Evolutionary conservation across 2,888 invertebrate species (phyloP), one percentile per base, ranked within the genome.

Genomic region (Callosobruchus maculatus): DNA sequence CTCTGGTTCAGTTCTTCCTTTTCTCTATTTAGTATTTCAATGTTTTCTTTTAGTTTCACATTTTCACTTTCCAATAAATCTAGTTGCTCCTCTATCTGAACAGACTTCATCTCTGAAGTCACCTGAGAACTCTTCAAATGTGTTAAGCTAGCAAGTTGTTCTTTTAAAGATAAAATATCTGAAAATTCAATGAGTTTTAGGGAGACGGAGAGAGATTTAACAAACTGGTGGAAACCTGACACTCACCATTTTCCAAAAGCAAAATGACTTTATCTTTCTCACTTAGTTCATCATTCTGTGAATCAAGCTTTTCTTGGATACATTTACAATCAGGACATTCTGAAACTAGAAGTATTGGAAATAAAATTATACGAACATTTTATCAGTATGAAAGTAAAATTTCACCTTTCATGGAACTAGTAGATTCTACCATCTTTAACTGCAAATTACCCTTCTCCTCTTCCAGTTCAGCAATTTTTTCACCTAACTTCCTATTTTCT

Each of bases 361-460:
- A 67, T 71, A 20, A 66, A 21, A 71, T 20, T 30, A 71, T 2
- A 68, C 1, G 1, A 5, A n/a, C 22, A 68, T 67, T 30, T 22
- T 72, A 72, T n/a, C n/a, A n/a, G n/a, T n/a, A n/a, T n/a, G n/a
- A 21, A 68, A 72, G 26, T 7, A 26, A 26, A n/a, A 71, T 71
- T 75, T 71, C 77, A 75, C 80, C 80, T 80, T 79, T 81, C 7
- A 74, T 74, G 68, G 78, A 79, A 31, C 76, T 77, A 72, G 79
- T 77, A 87, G 93, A 92, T 88, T 95, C 94, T 81, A 95, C 93
- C 85, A 95, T 90, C 88, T 93, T 93, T 84, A 96, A 89, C 88
- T 96, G 95, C 84, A 97, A 91, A 88, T 95, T 95, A 82, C 96
- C 96, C 88, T 96, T 97, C 88, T 97, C 97, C 86, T 96, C 95